Conservation (phyloP, 1,140 invertebrate genomes). For the Macrosteles quadrilineatus region DNA sequence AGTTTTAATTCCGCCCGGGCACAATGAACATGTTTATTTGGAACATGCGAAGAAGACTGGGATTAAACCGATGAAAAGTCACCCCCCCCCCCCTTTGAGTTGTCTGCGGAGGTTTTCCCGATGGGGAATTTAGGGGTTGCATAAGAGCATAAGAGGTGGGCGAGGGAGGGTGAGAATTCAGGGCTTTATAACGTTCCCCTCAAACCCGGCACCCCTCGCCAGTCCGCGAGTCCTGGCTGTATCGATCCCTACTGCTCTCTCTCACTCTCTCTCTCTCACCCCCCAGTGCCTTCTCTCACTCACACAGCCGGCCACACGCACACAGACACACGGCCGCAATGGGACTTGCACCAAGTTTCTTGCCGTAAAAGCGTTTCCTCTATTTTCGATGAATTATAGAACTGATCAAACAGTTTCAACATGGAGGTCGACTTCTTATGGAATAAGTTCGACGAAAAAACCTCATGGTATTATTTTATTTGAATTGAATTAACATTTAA, state of each 20-base stretch:
- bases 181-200: conserved; percentile 18
- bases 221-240: conserved; percentile 6
- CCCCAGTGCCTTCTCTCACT: not conserved
- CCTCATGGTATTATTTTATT: too few relatives aligned
- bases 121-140: conserved; percentile 29
- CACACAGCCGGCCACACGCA: not conserved
- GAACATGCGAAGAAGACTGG: conserved; percentile 15
- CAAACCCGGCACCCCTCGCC: not conserved
- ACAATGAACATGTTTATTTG: conserved; percentile 23
- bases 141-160: conserved; percentile 30
- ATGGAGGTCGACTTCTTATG: too few relatives aligned
- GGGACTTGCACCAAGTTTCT: not conserved
- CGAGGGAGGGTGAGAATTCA: conserved; percentile 27
- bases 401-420: not conserved
- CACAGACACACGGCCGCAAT: not conserved
- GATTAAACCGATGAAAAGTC: conserved; percentile 24
- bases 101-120: conserved; percentile 26
- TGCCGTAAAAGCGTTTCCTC: conserved; percentile 6
- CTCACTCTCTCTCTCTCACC: not conserved
- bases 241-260: conserved; percentile 18
- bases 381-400: conserved; percentile 20
- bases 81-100: conserved; percentile 3
- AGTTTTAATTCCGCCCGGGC: conserved; percentile 13
- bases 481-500: too few relatives aligned
- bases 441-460: too few relatives aligned